Conservation (phyloP, 2,113 vertebrate species). For the Pygathrix nemaeus region DNA sequence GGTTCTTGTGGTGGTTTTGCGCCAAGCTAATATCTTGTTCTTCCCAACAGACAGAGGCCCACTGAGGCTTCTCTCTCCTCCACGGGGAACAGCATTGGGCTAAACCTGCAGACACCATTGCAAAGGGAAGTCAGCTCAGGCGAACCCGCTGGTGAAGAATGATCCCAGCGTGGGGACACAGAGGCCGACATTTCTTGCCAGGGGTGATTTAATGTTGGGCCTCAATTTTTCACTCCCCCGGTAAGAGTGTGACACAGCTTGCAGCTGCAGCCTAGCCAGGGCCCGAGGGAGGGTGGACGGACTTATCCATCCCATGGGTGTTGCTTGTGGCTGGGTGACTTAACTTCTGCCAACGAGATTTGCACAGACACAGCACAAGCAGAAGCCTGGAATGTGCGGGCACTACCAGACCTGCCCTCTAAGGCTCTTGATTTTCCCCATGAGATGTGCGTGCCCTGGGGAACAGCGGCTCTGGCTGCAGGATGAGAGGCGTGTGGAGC, state of each 20-base stretch:
- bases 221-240: background rate
- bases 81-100: background rate
- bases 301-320: too few relatives aligned
- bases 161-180: background rate
- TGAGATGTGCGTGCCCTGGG: rapidly evolving
- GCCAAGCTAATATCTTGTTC: background rate
- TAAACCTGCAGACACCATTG: too few relatives aligned
- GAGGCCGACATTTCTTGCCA: background rate
- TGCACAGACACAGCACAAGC: background rate
- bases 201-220: background rate
- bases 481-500: too few relatives aligned
- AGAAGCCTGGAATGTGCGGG: background rate
- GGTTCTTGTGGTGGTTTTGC: background rate
- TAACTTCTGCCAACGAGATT: rapidly evolving
- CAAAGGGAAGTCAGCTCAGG: background rate
- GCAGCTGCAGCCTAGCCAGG: background rate
- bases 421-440: background rate
- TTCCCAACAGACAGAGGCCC: background rate
- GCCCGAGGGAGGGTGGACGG: too few relatives aligned
- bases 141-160: background rate
- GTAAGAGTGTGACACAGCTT: background rate
- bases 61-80: background rate
- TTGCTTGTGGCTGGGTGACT: too few relatives aligned
- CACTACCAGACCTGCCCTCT: background rate
- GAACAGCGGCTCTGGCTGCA: background rate